These are phyloP conservation scores for Caenorhabditis sp. DNA, from an alignment of 2,888 invertebrate species.

Conservation along the genomic window DNA sequence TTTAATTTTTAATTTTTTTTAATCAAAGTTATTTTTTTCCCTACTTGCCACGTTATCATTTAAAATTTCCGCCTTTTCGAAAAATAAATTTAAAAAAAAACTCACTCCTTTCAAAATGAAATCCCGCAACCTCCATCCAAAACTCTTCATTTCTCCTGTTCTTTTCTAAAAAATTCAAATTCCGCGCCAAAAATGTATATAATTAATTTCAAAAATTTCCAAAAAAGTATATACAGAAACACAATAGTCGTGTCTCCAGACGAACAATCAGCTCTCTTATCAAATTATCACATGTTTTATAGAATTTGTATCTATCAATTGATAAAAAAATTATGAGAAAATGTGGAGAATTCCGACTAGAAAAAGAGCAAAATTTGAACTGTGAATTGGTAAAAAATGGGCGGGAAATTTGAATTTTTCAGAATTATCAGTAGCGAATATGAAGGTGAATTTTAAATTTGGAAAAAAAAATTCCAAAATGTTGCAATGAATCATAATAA, in stretches of 20 bases:
- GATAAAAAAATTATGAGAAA: neutral
- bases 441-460: no score
- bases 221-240: neutral
- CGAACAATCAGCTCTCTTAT: neutral
- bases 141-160: constrained; percentile 4
- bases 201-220: no score
- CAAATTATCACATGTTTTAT: constrained; percentile 27
- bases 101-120: constrained; percentile 47
- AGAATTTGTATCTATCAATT: neutral
- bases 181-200: neutral
- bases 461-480: no score
- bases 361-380: constrained; percentile 19
- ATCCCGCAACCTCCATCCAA: constrained; percentile 18
- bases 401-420: neutral
- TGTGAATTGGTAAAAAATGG: neutral
- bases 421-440: neutral
- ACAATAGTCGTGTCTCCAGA: no score
- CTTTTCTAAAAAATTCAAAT: constrained; percentile 9
- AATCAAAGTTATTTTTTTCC: neutral
- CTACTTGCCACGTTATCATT: no score
- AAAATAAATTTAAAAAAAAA: constrained; percentile 10
- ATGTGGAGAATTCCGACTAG: neutral
- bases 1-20: neutral
- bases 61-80: neutral
- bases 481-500: no score